Evolutionary conservation across 2,888 invertebrate genomes (phyloP).

Genomic region (Eristalinus sepulchralis): DNA sequence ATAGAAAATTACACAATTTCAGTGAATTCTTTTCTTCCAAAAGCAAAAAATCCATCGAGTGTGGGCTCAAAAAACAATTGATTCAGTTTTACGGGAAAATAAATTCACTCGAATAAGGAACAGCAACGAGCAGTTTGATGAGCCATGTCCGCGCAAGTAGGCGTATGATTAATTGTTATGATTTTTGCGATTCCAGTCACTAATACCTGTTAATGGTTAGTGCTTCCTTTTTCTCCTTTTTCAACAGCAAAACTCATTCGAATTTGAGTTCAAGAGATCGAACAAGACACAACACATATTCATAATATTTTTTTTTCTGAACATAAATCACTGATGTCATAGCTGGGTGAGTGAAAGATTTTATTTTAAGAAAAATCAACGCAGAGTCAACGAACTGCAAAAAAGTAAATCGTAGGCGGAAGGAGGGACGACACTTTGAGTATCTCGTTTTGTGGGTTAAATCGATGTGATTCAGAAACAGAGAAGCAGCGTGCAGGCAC

Average conservation of each 20-base stretch:
- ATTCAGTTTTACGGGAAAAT: neutral
- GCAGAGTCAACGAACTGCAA: conserved; percentile 35
- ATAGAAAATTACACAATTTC: conserved; percentile 10
- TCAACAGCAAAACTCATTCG: neutral
- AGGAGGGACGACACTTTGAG: neutral
- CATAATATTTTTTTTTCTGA: conserved; percentile 8
- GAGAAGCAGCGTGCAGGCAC: neutral
- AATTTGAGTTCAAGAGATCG: conserved; percentile 5
- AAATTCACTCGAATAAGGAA: too few relatives aligned
- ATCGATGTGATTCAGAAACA: conserved; percentile 11
- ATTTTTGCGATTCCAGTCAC: neutral
- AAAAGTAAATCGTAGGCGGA: neutral
- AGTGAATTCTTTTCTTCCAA: neutral
- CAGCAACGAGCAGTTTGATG: neutral
- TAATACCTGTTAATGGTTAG: neutral
- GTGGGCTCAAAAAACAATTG: conserved; percentile 7
- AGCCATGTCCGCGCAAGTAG: neutral
- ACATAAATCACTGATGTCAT: conserved; percentile 40
- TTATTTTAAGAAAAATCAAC: conserved; percentile 14
- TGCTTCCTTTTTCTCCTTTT: neutral
- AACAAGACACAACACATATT: neutral
- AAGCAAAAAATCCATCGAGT: neutral
- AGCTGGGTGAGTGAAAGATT: neutral
- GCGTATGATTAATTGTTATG: conserved; percentile 16
- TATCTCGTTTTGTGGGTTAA: conserved; percentile 1